A percentile compares a stretch with the other conserved stretches of the same genome.
These are phyloP conservation scores for Mycalesis mineus DNA, from an alignment of 2,888 invertebrate species.

Conservation along the genomic window DNA sequence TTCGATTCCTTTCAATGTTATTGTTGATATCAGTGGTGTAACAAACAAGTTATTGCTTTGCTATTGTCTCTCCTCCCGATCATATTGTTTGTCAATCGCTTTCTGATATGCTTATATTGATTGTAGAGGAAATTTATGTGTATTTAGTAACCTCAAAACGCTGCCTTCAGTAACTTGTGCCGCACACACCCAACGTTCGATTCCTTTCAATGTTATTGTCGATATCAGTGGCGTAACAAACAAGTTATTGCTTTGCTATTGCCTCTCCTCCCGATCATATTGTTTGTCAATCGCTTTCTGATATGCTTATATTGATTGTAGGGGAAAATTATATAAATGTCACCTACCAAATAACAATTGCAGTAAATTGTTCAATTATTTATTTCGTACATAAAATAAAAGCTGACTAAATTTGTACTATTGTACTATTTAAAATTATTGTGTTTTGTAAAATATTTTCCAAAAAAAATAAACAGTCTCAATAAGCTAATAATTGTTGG, in stretches of 20 bases:
- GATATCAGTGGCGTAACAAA: conserved; percentile 52
- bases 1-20: conserved; percentile 44
- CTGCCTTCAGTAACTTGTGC: conserved; percentile 25
- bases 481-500: too few species aligned
- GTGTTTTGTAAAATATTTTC: too few species aligned
- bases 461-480: too few species aligned
- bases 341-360: too few species aligned
- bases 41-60: conserved; percentile 68
- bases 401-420: too few species aligned
- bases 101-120: conserved; percentile 7
- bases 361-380: too few species aligned
- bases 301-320: conserved; percentile 3
- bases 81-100: conserved; percentile 45
- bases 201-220: conserved; percentile 49
- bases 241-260: conserved; percentile 66
- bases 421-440: too few species aligned
- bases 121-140: too few species aligned
- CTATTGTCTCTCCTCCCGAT: conserved; percentile 46
- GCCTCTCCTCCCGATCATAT: conserved; percentile 44
- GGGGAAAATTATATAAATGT: neutral
- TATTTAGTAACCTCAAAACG: conserved; percentile 9
- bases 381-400: too few species aligned
- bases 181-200: conserved; percentile 27
- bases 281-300: conserved; percentile 37
- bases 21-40: conserved; percentile 49